Base-by-base conservation (phyloP, 2,113 vertebrate species). In the Sinocyclocheilus anophthalmus region DNA sequence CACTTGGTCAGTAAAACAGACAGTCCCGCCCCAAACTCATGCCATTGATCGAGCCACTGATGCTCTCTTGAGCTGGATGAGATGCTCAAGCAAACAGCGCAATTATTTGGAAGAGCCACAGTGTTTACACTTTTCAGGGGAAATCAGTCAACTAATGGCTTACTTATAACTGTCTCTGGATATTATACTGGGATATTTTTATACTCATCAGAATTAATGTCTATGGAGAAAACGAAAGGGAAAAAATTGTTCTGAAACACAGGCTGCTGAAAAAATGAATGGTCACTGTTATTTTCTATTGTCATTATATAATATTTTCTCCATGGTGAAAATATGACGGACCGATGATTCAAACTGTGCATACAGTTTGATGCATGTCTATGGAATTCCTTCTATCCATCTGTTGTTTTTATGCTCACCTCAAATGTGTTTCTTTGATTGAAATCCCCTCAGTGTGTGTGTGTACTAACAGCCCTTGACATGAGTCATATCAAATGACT, bases 401-500 rank as follows among this genome's bases (percentile, higher is more conserved):
- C 69, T 73, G 70, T 73, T 73, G 69, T 78, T 57, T 57, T 37
- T 61, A 53, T 55, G 14, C 48, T 77, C 48, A 1, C 26, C 76
- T 18, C 48, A 77, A 42, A n/a, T 42, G 8, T 24, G 55, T 80
- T 59, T 79, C 30, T 37, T 37, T 59, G 55, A 63, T 26, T 50
- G 73, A 76, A 76, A 48, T 22, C 16, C 37, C 69, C 69, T 42
- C 12, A 26, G 5, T 76, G 57, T 59, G 22, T 61, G 26, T 61
- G 30, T 59, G 75, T 48, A 26, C n/a, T 76, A 50, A 26, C 24
- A 55, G 48, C 75, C 12, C 30, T 57, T 26, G 30, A 84, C 86
- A 81, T 86, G 86, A 84, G 39, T 75, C 39, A 75, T 75, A 91
- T 91, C 88, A 92, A 88, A 92, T 83, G 85, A 90, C 84, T 88